A percentile compares a stretch with the other conserved stretches of the same genome.
Conservation (phyloP, 2,797 vertebrate species). For the Poeciliopsis paucimaculata region DNA sequence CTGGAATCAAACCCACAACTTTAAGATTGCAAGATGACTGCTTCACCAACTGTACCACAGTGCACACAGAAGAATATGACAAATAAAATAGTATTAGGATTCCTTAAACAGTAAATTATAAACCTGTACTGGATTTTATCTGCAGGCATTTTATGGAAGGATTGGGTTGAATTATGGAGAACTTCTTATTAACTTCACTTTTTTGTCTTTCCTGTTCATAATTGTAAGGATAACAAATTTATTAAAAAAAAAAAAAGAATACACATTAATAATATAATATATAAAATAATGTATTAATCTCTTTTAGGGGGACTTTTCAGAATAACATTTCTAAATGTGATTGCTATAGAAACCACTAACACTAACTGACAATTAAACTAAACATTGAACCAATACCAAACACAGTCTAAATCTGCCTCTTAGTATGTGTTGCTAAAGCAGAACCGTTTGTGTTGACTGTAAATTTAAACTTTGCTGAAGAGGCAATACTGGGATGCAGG, state of each 20-base stretch:
- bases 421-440: conserved; percentile 15
- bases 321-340: neutral
- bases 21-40: neutral
- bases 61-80: conserved; percentile 4
- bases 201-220: neutral
- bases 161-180: neutral
- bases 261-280: neutral
- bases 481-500: conserved; percentile 35
- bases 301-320: neutral
- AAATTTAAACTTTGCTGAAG: conserved; percentile 63
- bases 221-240: neutral
- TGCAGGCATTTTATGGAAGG: conserved; percentile 10
- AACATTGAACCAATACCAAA: neutral
- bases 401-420: conserved; percentile 12
- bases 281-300: conserved; percentile 3
- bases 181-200: neutral
- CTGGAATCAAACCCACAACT: neutral
- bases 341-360: neutral
- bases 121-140: neutral
- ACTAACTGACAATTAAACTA: neutral
- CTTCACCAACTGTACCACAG: neutral
- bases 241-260: too few relatives aligned
- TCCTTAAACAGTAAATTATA: neutral
- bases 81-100: neutral
- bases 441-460: conserved; percentile 60